These are phyloP conservation scores for Archegozetes longisetosus DNA, from an alignment of 1,140 invertebrate genomes.

Conservation along the genomic window DNA sequence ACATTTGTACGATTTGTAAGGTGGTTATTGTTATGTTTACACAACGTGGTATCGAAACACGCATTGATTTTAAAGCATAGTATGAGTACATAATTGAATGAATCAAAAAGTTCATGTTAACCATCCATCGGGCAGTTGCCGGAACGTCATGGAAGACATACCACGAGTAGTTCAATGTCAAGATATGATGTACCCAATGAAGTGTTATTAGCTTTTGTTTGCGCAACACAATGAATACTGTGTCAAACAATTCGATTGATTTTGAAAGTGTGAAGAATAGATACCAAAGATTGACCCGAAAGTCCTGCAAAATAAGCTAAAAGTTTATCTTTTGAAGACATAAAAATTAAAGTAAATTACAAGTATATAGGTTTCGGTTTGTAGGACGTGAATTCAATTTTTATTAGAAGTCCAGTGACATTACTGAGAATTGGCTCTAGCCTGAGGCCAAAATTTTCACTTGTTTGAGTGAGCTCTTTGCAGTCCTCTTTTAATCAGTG, in stretches of 20 bases:
- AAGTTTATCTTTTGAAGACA: not conserved
- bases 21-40: conserved; percentile 36
- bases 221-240: conserved; percentile 84
- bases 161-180: conserved; percentile 47
- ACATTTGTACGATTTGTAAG: conserved; percentile 37
- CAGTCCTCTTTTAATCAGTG: not conserved
- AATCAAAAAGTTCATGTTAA: conserved; percentile 95
- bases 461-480: not conserved
- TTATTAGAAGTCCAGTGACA: no score
- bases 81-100: conserved; percentile 50
- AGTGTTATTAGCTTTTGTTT: conserved; percentile 94
- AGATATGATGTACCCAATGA: conserved; percentile 65
- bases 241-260: conserved; percentile 80
- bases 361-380: no score
- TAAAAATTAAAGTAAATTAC: not conserved
- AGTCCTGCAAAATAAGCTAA: not conserved
- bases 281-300: conserved; percentile 51
- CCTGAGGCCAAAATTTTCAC: not conserved
- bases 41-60: conserved; percentile 31
- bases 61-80: conserved; percentile 35
- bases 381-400: no score
- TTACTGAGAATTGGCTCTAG: not conserved
- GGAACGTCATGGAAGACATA: conserved; percentile 46
- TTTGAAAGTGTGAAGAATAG: conserved; percentile 92
- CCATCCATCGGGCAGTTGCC: conserved; percentile 59